A percentile compares a stretch with the other conserved stretches of the same genome.
phyloP scores from a whole-genome alignment of 1,140 invertebrate species.

The Drosophila micromelanica region DNA sequence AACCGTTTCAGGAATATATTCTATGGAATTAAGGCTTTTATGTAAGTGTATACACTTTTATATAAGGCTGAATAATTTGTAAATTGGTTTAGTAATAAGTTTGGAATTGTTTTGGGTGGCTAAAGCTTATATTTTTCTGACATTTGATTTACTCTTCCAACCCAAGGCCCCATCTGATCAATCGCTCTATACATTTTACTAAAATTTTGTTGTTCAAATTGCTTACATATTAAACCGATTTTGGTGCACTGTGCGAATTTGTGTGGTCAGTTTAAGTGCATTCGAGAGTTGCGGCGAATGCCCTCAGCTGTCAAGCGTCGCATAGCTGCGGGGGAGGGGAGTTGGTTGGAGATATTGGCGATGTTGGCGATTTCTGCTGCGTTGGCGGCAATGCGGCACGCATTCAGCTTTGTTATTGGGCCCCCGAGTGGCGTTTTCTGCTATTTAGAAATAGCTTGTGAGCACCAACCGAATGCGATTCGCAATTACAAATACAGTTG shows the following conservation, averaged over 20 bases:
- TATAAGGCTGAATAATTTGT: no score
- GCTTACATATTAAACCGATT: not conserved
- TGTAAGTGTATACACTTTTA: no score
- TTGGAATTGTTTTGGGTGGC: no score
- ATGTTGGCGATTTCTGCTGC: conserved; percentile 41
- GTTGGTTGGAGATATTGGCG: conserved; percentile 1
- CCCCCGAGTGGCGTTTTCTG: conserved; percentile 66
- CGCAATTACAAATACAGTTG: conserved; percentile 64
- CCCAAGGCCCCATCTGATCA: no score
- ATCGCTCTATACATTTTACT: no score
- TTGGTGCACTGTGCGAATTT: not conserved
- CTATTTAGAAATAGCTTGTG: conserved; percentile 70
- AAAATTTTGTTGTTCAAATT: not conserved
- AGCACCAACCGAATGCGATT: conserved; percentile 33
- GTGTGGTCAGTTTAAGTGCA: conserved; percentile 41
- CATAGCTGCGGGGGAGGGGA: no score
- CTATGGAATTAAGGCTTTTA: no score
- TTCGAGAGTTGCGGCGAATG: conserved; percentile 18
- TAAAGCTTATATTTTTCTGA: not conserved
- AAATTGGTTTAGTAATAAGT: not conserved
- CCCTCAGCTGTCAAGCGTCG: not conserved
- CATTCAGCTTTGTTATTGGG: conserved; percentile 63
- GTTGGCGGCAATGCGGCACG: conserved; percentile 44
- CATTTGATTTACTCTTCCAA: no score
- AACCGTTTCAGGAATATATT: no score